These are phyloP conservation scores for Helicoverpa assulta DNA, from an alignment of 2,888 invertebrate genomes.

Conservation along the genomic window DNA sequence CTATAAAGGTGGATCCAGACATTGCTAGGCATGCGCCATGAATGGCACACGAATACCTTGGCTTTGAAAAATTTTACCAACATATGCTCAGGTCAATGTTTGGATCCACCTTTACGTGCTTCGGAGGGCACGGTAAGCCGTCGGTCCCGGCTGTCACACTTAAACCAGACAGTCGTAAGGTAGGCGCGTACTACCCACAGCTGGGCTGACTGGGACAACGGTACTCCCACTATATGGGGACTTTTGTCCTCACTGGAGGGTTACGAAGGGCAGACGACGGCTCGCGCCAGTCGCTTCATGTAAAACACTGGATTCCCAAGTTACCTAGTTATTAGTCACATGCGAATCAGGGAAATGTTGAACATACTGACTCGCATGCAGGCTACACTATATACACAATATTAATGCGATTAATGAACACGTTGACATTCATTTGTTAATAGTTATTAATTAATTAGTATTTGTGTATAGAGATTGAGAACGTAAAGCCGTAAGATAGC, in stretches of 20 bases:
- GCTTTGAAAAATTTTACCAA: too few species aligned
- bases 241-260: neutral
- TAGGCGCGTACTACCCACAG: conserved; percentile 4
- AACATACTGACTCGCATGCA: conserved; percentile 15
- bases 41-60: too few species aligned
- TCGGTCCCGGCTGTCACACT: conserved; percentile 11
- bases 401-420: conserved; percentile 9
- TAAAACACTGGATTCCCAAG: conserved; percentile 2
- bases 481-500: neutral
- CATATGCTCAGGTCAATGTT: too few species aligned
- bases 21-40: too few species aligned
- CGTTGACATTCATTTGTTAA: neutral
- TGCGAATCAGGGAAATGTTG: conserved; percentile 18
- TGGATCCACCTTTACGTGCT: conserved; percentile 1
- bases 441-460: neutral
- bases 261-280: conserved; percentile 13
- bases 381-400: conserved; percentile 5
- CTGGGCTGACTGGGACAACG: conserved; percentile 13
- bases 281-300: conserved; percentile 8
- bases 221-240: conserved; percentile 4
- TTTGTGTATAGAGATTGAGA: neutral
- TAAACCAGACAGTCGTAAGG: neutral
- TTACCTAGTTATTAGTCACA: neutral
- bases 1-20: too few species aligned
- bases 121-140: conserved; percentile 22